Conservation (phyloP, 1,140 invertebrate species). For the Lasioglossum baleicum region DNA sequence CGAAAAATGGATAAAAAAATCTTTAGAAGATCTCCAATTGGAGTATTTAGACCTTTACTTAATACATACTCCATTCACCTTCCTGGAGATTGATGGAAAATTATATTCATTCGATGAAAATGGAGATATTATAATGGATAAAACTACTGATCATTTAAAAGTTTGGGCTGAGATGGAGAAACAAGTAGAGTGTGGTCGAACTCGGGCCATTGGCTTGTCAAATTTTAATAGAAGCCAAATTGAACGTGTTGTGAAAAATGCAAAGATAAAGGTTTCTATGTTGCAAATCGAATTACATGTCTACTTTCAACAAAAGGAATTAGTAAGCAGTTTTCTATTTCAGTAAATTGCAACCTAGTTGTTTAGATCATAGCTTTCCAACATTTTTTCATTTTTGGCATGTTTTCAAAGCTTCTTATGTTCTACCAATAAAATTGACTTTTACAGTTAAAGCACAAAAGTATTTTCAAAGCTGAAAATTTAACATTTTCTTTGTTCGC, state of each 20-base stretch:
- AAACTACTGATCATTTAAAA: conserved; percentile 84
- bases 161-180: conserved; percentile 89
- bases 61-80: conserved; percentile 85
- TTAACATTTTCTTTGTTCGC: no score
- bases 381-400: no score
- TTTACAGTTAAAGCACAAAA: no score
- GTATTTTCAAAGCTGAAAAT: no score
- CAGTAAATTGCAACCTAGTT: neutral
- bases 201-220: conserved; percentile 87
- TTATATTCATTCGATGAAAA: conserved; percentile 79
- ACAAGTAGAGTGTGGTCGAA: conserved; percentile 82
- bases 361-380: no score
- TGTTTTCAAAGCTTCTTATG: no score
- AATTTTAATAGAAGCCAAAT: conserved; percentile 90
- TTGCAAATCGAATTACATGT: conserved; percentile 87
- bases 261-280: conserved; percentile 82
- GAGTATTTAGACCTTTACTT: conserved; percentile 87
- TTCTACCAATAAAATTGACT: no score
- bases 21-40: conserved; percentile 81
- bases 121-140: conserved; percentile 84
- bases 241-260: conserved; percentile 81
- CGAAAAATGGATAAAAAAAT: conserved; percentile 82
- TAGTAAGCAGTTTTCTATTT: conserved; percentile 70
- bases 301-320: conserved; percentile 83
- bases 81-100: conserved; percentile 80